These are phyloP conservation scores for Lagocephalus sceleratus DNA, from an alignment of 2,797 vertebrate species.

Conservation along the genomic window DNA sequence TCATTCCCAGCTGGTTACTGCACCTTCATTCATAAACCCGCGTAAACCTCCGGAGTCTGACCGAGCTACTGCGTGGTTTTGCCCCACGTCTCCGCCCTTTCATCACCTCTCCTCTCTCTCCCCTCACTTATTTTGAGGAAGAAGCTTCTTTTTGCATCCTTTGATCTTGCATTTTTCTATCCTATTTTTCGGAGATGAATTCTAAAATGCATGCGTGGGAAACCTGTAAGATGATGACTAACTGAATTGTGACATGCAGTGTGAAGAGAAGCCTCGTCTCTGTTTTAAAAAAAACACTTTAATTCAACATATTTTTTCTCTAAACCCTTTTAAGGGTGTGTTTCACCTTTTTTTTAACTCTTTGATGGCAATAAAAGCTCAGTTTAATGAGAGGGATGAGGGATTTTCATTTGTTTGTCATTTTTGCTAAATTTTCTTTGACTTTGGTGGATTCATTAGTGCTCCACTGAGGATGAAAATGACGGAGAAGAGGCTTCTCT, in stretches of 20 bases:
- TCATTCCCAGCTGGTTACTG: too few relatives aligned
- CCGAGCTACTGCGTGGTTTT: neutral
- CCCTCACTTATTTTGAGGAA: conserved; percentile 61
- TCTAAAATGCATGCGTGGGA: conserved; percentile 73
- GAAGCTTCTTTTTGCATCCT: conserved; percentile 72
- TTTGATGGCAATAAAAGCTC: neutral
- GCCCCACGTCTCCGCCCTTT: neutral
- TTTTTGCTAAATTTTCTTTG: conserved; percentile 4
- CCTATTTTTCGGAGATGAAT: conserved; percentile 71
- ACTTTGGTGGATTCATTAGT: neutral
- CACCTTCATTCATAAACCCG: too few relatives aligned
- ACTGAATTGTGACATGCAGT: conserved; percentile 49
- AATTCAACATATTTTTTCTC: conserved; percentile 32
- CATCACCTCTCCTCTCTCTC: conserved; percentile 13
- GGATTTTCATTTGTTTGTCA: neutral
- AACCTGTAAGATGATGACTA: conserved; percentile 58
- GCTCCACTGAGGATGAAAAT: conserved; percentile 10
- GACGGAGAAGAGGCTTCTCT: conserved; percentile 56
- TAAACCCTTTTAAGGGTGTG: neutral
- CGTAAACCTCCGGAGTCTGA: too few relatives aligned
- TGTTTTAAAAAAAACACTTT: conserved; percentile 7
- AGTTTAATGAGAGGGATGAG: neutral
- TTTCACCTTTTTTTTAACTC: neutral
- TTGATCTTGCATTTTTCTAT: conserved; percentile 74
- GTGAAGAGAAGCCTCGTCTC: conserved; percentile 65